Evolutionary conservation across 64 coral and sea anemone genomes (phyloP).

Genomic region (Orbicella faveolata): DNA sequence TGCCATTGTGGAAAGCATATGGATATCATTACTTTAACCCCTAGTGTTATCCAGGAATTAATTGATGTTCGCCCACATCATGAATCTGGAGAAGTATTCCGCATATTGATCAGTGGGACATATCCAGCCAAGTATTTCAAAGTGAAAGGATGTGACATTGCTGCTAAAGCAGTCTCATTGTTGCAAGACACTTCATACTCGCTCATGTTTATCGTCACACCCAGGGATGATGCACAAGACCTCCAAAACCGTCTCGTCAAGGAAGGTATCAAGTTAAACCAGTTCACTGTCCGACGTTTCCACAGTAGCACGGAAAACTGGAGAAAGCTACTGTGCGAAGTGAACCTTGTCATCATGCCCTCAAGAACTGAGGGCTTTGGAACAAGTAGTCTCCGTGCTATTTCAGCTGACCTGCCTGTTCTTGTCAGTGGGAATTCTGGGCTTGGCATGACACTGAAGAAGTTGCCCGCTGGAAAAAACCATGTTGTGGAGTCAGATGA

Average conservation of each 20-base stretch:
- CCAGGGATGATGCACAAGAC: background rate
- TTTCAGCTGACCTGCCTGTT: slow-evolving; percentile 34
- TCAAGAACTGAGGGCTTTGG: slow-evolving; percentile 34
- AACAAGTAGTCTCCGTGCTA: slow-evolving; percentile 19
- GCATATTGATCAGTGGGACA: background rate
- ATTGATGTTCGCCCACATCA: background rate
- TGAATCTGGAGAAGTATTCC: background rate
- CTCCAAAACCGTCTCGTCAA: background rate
- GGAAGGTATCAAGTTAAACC: background rate
- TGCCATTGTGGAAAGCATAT: background rate
- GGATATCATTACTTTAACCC: slow-evolving; percentile 14
- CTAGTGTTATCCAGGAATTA: background rate
- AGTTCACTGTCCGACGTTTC: slow-evolving; percentile 5
- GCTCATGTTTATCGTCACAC: background rate
- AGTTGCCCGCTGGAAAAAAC: background rate
- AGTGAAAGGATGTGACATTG: slow-evolving; percentile 43
- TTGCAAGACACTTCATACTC: slow-evolving; percentile 7
- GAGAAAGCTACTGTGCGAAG: background rate
- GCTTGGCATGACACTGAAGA: slow-evolving; percentile 41
- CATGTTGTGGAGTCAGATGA: slow-evolving; percentile 14
- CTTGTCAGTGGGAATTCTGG: slow-evolving; percentile 24
- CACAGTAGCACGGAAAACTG: background rate
- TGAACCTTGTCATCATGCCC: slow-evolving; percentile 17
- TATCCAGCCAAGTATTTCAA: background rate
- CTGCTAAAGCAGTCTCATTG: background rate